These are phyloP conservation scores for Lithobates pipiens DNA, from an alignment of 2,797 vertebrate genomes.

Conservation along the genomic window DNA sequence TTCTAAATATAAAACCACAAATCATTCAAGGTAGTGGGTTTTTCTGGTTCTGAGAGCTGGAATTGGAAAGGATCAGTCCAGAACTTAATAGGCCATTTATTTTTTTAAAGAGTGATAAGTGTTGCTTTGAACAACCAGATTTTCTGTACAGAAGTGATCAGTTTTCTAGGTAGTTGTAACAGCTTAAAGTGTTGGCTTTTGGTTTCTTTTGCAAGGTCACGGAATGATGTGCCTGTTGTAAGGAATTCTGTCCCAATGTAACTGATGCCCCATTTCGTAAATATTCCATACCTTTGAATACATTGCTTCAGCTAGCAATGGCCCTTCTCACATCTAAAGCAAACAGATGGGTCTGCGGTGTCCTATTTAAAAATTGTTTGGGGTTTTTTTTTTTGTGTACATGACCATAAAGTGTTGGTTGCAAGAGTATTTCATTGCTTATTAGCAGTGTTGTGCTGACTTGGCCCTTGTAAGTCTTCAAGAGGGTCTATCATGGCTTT, in stretches of 20 bases:
- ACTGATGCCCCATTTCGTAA: not conserved
- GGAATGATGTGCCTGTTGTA: not conserved
- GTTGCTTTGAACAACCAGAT: not conserved
- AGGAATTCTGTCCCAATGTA: not conserved
- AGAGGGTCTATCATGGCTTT: not conserved
- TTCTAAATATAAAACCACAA: not conserved
- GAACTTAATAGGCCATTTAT: not conserved
- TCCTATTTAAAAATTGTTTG: not conserved
- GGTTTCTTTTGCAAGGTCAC: not conserved
- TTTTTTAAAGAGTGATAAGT: not conserved
- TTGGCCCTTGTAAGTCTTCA: not conserved
- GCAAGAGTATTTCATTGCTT: not conserved
- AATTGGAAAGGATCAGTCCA: not conserved
- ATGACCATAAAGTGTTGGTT: not conserved
- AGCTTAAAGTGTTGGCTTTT: not conserved
- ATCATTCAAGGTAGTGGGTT: not conserved
- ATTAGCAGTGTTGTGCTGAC: not conserved
- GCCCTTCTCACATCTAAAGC: not conserved
- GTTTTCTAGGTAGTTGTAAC: not conserved
- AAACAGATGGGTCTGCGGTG: not conserved
- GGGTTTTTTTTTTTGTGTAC: not conserved
- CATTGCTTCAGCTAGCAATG: not conserved
- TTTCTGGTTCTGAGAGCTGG: not conserved
- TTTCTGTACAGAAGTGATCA: not conserved
- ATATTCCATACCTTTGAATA: slow-evolving; percentile 17